phyloP scores from a whole-genome alignment of 2,797 vertebrate species.

The Hydrolagus colliei region DNA sequence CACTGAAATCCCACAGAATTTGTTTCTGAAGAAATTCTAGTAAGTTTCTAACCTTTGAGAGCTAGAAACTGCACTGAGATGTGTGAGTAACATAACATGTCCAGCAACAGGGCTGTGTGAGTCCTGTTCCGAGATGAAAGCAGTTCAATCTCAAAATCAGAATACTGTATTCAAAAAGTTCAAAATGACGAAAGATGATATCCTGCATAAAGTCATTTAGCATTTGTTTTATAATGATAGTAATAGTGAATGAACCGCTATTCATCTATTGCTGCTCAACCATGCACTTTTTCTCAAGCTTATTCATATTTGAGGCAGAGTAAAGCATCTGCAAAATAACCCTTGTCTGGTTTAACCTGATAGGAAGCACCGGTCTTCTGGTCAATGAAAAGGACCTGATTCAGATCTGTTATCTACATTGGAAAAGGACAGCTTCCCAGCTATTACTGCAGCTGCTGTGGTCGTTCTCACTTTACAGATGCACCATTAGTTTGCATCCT shows the following conservation, averaged over 20 bases:
- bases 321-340: constrained; percentile 41
- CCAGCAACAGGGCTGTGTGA: not conserved
- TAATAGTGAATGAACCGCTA: not conserved
- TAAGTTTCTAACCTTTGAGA: too few relatives aligned
- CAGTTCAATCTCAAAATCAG: not conserved
- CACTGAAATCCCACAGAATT: too few relatives aligned
- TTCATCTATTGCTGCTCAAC: not conserved
- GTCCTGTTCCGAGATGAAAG: not conserved
- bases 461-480: constrained; percentile 50
- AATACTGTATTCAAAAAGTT: not conserved
- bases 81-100: not conserved
- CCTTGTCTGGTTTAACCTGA: constrained; percentile 44
- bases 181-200: not conserved
- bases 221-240: not conserved
- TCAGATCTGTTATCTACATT: constrained; percentile 43
- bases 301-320: constrained; percentile 44
- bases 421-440: constrained; percentile 39
- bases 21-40: too few relatives aligned
- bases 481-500: constrained; percentile 48
- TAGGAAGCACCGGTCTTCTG: constrained; percentile 43
- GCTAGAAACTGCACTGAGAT: too few relatives aligned
- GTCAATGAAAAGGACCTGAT: constrained; percentile 37
- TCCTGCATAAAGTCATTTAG: not conserved
- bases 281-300: constrained; percentile 32
- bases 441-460: constrained; percentile 47